These are phyloP conservation scores for Salticus scenicus DNA, from an alignment of 2,888 invertebrate genomes.

Conservation along the genomic window DNA sequence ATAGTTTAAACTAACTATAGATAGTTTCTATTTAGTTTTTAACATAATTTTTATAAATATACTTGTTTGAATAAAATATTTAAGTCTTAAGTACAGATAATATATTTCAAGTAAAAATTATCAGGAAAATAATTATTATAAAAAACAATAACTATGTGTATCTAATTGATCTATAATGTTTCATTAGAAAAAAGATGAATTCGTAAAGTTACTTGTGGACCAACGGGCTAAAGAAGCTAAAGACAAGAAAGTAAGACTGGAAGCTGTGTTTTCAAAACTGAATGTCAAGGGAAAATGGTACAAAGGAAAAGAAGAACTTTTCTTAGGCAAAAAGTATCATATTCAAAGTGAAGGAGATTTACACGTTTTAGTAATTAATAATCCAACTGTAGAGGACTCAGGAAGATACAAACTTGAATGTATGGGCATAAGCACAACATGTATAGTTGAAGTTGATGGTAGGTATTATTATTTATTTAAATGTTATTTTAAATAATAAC, in stretches of 20 bases:
- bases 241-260: slow-evolving; percentile 94
- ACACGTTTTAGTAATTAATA: slow-evolving; percentile 91
- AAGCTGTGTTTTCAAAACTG: slow-evolving; percentile 96
- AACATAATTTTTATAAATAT: too few species aligned
- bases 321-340: slow-evolving; percentile 96
- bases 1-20: too few species aligned
- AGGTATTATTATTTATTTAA: slow-evolving; percentile 71
- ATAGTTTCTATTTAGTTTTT: too few species aligned
- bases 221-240: slow-evolving; percentile 95
- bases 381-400: slow-evolving; percentile 95
- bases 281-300: slow-evolving; percentile 81
- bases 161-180: too few species aligned
- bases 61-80: too few species aligned
- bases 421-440: slow-evolving; percentile 89
- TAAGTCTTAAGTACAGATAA: too few species aligned
- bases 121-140: too few species aligned
- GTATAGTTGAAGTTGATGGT: slow-evolving; percentile 95
- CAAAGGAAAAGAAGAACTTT: slow-evolving; percentile 86
- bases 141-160: too few species aligned
- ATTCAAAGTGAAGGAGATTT: slow-evolving; percentile 93
- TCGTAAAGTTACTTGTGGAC: slow-evolving; percentile 95
- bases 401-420: slow-evolving; percentile 98
- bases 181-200: slow-evolving; percentile 94
- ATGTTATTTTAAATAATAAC: too few species aligned
- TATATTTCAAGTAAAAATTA: too few species aligned